These are phyloP conservation scores for Molorchus minor DNA, from an alignment of 2,888 invertebrate species.

Conservation along the genomic window DNA sequence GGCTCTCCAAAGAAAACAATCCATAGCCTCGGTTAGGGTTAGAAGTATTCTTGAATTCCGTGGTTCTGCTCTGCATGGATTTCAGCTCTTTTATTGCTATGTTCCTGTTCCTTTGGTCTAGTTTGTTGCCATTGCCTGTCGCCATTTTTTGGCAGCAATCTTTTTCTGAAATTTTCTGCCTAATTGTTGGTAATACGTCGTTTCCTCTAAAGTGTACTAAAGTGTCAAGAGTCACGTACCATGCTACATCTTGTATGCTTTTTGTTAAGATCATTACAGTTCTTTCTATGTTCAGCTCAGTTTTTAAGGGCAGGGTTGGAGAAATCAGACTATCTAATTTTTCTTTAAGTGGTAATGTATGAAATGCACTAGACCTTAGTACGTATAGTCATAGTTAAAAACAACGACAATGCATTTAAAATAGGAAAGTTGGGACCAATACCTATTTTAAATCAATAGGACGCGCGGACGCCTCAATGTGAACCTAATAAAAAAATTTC, in stretches of 20 bases:
- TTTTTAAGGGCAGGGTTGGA: background rate
- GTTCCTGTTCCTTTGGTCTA: slow-evolving; percentile 5
- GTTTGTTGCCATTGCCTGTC: slow-evolving; percentile 7
- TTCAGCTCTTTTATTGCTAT: slow-evolving; percentile 20
- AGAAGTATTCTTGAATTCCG: slow-evolving; percentile 16
- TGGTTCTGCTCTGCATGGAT: slow-evolving; percentile 14
- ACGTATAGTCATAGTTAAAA: too few relatives aligned
- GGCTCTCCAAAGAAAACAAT: slow-evolving; percentile 6
- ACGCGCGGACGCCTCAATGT: too few relatives aligned
- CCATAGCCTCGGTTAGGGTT: slow-evolving; percentile 2
- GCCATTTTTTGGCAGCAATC: slow-evolving; percentile 1
- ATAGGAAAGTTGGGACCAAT: too few relatives aligned
- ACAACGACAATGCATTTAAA: too few relatives aligned
- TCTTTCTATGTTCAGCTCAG: slow-evolving; percentile 10
- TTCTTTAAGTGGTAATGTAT: background rate
- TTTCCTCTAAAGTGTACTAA: background rate
- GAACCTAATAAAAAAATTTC: too few relatives aligned
- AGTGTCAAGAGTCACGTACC: background rate
- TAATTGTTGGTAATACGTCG: background rate
- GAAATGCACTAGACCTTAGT: too few relatives aligned
- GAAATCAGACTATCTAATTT: background rate
- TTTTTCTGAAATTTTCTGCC: slow-evolving; percentile 17
- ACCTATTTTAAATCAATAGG: too few relatives aligned
- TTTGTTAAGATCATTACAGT: slow-evolving; percentile 8
- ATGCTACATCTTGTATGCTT: slow-evolving; percentile 13